Conservation (phyloP, 92 coral and sea anemone genomes). For the Epizoanthus rinbou region DNA sequence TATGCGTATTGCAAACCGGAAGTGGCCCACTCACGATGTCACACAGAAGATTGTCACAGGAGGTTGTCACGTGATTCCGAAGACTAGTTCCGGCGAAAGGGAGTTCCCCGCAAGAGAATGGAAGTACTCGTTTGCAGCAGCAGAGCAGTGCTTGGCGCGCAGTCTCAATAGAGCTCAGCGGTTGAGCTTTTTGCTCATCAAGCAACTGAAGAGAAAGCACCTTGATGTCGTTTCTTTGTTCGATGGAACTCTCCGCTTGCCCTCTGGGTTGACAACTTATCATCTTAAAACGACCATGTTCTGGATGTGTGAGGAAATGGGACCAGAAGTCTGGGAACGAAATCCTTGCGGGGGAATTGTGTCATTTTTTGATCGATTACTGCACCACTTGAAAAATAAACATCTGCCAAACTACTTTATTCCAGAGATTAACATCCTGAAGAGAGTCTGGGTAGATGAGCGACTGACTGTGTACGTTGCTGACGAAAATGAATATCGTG, state of each 20-base stretch:
- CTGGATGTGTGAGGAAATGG: slow-evolving; percentile 46
- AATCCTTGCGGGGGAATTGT: slow-evolving; percentile 41
- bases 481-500: slow-evolving; percentile 38
- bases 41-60: slow-evolving; percentile 36
- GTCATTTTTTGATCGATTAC: slow-evolving; percentile 36
- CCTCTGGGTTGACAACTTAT: slow-evolving; percentile 53
- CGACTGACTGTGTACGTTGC: slow-evolving; percentile 31
- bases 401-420: slow-evolving; percentile 55
- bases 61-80: slow-evolving; percentile 61
- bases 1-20: slow-evolving; percentile 25
- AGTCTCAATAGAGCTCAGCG: slow-evolving; percentile 48
- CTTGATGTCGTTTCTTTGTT: slow-evolving; percentile 41
- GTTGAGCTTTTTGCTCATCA: slow-evolving; percentile 46
- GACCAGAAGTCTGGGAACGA: slow-evolving; percentile 43
- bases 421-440: slow-evolving; percentile 55
- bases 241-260: slow-evolving; percentile 26
- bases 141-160: slow-evolving; percentile 54
- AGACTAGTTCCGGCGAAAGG: slow-evolving; percentile 43
- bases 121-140: slow-evolving; percentile 57
- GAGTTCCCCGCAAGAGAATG: slow-evolving; percentile 47
- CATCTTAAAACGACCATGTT: slow-evolving; percentile 56
- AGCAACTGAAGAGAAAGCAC: slow-evolving; percentile 56
- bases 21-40: slow-evolving; percentile 52
- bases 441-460: slow-evolving; percentile 54
- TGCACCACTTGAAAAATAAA: slow-evolving; percentile 30